Percentiles rank a stretch among this genome's conserved stretches.
phyloP scores from a whole-genome alignment of 2,113 vertebrate species.

The Paralichthys olivaceus region DNA sequence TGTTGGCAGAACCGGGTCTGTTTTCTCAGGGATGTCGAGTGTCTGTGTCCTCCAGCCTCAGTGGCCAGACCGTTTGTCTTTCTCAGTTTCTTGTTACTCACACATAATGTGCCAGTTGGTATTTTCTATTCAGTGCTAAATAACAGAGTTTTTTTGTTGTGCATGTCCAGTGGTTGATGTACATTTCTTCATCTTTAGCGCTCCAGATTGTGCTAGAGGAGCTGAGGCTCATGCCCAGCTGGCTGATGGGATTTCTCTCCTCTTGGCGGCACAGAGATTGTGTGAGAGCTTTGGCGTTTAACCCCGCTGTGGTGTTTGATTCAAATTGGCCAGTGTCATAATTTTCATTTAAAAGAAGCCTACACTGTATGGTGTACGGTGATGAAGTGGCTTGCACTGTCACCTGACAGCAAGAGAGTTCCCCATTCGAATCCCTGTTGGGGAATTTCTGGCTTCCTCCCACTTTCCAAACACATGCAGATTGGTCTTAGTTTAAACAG shows the following conservation, averaged over 20 bases:
- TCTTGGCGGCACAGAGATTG: slow-evolving; percentile 8
- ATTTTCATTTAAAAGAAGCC: neutral
- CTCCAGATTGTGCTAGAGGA: slow-evolving; percentile 23
- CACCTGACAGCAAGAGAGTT: too few relatives aligned
- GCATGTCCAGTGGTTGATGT: slow-evolving; percentile 14
- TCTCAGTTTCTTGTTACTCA: slow-evolving; percentile 19
- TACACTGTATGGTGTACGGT: neutral
- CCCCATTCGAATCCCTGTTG: neutral
- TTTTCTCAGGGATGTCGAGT: slow-evolving; percentile 22
- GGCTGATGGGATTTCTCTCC: slow-evolving; percentile 15
- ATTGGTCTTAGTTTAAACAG: too few relatives aligned
- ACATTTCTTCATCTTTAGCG: neutral
- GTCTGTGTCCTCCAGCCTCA: slow-evolving; percentile 10
- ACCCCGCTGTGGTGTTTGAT: neutral
- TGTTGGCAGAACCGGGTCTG: slow-evolving; percentile 19
- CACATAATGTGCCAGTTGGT: slow-evolving; percentile 28
- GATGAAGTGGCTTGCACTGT: neutral
- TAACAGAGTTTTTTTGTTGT: neutral
- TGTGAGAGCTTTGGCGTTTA: neutral
- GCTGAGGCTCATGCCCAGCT: slow-evolving; percentile 20
- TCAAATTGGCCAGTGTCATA: neutral
- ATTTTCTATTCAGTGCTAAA: slow-evolving; percentile 31
- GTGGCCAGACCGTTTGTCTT: slow-evolving; percentile 7
- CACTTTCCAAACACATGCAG: too few relatives aligned
- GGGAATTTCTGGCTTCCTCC: neutral